These are phyloP conservation scores for Donacobius atricapilla DNA, from an alignment of 2,113 vertebrate genomes.

Conservation along the genomic window DNA sequence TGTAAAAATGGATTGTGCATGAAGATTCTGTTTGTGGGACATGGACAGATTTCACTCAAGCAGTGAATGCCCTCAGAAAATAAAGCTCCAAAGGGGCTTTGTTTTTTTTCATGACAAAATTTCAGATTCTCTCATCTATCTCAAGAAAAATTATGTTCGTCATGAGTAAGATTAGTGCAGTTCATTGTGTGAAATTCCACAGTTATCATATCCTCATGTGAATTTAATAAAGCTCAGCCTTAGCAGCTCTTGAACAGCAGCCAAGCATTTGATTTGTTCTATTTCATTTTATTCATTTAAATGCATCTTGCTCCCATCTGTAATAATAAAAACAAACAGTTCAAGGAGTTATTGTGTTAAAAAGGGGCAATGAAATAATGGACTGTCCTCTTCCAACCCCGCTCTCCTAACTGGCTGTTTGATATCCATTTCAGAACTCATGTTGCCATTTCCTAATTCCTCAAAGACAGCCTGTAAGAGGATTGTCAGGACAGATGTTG, in stretches of 20 bases:
- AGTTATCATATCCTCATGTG: conserved; percentile 42
- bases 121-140: background rate
- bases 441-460: conserved; percentile 48
- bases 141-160: conserved; percentile 5
- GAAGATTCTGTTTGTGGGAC: background rate
- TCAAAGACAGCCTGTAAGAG: conserved; percentile 47
- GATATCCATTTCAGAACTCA: conserved; percentile 51
- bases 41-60: background rate
- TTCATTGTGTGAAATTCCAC: conserved; percentile 26
- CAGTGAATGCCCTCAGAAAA: background rate
- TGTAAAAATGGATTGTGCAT: background rate
- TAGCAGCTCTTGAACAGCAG: conserved; percentile 50
- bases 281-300: conserved; percentile 37
- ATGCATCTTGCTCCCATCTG: conserved; percentile 39
- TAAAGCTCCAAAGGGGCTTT: background rate
- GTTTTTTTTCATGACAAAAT: background rate
- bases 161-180: conserved; percentile 11
- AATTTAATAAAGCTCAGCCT: conserved; percentile 61
- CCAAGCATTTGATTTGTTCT: conserved; percentile 47
- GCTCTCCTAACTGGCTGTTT: background rate
- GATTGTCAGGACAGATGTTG: conserved; percentile 69
- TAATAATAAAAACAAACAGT: conserved; percentile 49
- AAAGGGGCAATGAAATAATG: conserved; percentile 34
- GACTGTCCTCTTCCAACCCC: background rate
- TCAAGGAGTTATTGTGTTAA: conserved; percentile 33